A percentile compares a stretch with the other conserved stretches of the same genome.
Conservation (phyloP, 2,113 vertebrate genomes). For the Gavialis gangeticus region DNA sequence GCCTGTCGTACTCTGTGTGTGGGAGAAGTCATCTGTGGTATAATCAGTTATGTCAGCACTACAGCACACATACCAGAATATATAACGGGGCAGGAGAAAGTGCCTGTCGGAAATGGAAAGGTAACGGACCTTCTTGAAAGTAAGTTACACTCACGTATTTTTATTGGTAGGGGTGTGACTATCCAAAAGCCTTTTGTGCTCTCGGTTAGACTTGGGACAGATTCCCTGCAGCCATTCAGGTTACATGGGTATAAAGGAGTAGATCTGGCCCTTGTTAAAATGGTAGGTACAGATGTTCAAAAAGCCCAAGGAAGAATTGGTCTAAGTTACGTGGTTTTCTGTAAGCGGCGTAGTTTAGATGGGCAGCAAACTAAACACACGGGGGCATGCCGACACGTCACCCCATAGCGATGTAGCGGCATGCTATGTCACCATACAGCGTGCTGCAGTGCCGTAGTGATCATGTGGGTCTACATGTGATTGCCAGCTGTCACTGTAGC, state of each 20-base stretch:
- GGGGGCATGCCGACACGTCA: too few species aligned
- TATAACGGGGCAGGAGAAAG: neutral
- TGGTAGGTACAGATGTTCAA: too few species aligned
- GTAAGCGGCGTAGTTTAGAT: too few species aligned
- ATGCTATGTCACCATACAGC: too few species aligned
- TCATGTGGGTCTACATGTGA: too few species aligned
- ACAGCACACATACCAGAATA: neutral
- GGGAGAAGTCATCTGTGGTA: constrained; percentile 25
- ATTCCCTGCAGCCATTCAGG: neutral
- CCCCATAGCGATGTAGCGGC: too few species aligned
- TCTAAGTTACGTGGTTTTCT: neutral
- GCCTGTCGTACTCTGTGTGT: neutral
- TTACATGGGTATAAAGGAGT: neutral
- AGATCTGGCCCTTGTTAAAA: neutral
- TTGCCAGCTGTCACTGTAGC: too few species aligned
- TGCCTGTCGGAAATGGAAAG: neutral
- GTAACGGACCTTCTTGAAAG: neutral
- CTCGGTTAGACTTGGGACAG: too few species aligned
- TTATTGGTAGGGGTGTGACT: neutral
- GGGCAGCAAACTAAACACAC: too few species aligned
- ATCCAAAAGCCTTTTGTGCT: too few species aligned
- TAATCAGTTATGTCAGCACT: constrained; percentile 5
- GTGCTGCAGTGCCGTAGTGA: too few species aligned
- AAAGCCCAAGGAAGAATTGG: neutral
- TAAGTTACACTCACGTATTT: neutral